Conservation (phyloP, 2,113 vertebrate genomes). For the Gopherus evgoodei region DNA sequence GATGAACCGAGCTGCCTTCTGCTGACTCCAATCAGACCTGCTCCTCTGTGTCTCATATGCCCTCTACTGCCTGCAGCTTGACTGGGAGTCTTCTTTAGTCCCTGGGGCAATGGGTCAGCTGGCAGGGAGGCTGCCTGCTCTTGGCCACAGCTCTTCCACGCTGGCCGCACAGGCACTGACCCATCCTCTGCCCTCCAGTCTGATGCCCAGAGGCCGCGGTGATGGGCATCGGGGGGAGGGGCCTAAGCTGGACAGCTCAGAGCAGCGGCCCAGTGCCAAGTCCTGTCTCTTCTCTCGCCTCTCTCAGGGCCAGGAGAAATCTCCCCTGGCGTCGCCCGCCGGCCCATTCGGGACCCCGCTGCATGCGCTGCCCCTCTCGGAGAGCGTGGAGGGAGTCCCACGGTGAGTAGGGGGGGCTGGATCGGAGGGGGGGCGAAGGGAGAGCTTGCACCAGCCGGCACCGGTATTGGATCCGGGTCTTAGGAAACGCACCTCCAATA, state of each 20-base stretch:
- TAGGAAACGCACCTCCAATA: background rate
- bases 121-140: background rate
- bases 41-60: background rate
- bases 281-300: background rate
- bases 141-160: background rate
- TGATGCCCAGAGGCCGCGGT: background rate
- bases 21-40: background rate
- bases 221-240: background rate
- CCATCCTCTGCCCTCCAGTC: background rate
- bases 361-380: constrained; percentile 37
- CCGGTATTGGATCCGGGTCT: background rate
- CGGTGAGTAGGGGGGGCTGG: constrained; percentile 52
- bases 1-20: background rate
- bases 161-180: background rate
- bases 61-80: background rate
- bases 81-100: background rate
- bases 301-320: constrained; percentile 44
- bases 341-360: constrained; percentile 63
- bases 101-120: background rate
- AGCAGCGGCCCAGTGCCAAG: too few relatives aligned
- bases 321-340: background rate
- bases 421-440: background rate
- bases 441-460: too few relatives aligned
- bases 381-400: constrained; percentile 57
- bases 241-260: background rate